These are phyloP conservation scores for Callipepla californica DNA, from an alignment of 2,113 vertebrate species.

Conservation along the genomic window DNA sequence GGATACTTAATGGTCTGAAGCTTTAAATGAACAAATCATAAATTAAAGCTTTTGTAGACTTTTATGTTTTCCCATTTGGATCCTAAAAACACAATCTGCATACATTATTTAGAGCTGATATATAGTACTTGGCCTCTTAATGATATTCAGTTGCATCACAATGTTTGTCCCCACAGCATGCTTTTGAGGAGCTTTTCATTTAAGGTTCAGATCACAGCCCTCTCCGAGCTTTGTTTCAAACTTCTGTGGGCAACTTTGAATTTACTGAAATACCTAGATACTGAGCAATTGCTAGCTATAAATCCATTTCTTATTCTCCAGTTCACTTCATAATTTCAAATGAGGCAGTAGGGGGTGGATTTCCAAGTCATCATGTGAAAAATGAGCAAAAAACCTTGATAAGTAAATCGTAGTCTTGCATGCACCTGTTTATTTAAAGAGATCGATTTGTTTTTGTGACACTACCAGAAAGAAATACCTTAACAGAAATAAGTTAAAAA, in stretches of 20 bases:
- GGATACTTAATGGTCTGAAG: constrained; percentile 40
- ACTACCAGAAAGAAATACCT: background rate
- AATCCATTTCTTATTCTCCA: background rate
- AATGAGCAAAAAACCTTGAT: background rate
- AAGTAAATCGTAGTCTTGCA: background rate
- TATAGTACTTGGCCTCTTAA: background rate
- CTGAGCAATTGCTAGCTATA: background rate
- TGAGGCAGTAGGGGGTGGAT: background rate
- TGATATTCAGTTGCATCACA: background rate
- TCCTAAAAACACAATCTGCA: constrained; percentile 23
- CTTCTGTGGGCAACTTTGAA: background rate
- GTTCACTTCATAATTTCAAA: background rate
- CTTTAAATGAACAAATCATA: constrained; percentile 57
- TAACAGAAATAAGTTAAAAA: background rate
- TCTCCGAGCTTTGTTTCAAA: background rate
- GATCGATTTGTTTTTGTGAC: background rate
- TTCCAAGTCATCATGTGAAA: background rate
- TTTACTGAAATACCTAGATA: background rate
- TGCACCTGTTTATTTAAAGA: background rate
- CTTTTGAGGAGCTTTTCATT: background rate
- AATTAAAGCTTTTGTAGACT: constrained; percentile 44
- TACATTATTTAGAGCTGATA: constrained; percentile 13
- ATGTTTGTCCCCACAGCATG: background rate
- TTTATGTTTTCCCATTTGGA: constrained; percentile 50
- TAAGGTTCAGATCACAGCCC: background rate